Evolutionary conservation across 2,888 invertebrate genomes (phyloP).

Genomic region (Chymomyza amoena): DNA sequence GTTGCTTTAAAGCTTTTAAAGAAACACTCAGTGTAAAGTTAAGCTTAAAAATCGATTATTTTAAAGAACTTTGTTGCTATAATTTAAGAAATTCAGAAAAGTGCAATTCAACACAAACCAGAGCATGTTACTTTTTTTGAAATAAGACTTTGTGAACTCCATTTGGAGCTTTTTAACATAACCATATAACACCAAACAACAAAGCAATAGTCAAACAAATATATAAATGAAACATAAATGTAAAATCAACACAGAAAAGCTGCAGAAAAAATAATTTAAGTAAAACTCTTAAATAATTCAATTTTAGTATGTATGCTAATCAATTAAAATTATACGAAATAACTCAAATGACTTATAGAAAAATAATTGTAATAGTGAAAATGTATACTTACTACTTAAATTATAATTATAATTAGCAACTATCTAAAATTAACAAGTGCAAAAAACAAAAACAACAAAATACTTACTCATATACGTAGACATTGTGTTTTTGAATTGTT

Average conservation of each 20-base stretch:
- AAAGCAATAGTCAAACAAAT: neutral
- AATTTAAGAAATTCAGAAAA: no score
- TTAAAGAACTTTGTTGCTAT: no score
- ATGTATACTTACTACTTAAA: neutral
- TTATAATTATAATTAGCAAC: neutral
- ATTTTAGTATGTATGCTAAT: neutral
- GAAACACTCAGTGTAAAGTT: neutral
- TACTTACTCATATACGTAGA: conserved; percentile 8
- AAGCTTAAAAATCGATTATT: no score
- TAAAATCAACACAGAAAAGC: neutral
- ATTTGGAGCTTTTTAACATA: neutral
- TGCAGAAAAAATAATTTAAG: neutral
- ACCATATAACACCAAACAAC: neutral
- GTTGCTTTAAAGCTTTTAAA: neutral
- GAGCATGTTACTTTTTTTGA: no score
- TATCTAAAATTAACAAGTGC: neutral
- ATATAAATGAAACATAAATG: neutral
- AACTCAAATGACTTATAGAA: neutral
- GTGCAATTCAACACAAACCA: no score
- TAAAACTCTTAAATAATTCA: neutral
- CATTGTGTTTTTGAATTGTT: conserved; percentile 38
- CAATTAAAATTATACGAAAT: neutral
- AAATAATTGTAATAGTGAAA: neutral
- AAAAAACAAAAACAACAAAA: neutral
- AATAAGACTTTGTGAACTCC: no score